These are phyloP conservation scores for Platycnemis pennipes DNA, from an alignment of 2,888 invertebrate genomes.

Conservation along the genomic window DNA sequence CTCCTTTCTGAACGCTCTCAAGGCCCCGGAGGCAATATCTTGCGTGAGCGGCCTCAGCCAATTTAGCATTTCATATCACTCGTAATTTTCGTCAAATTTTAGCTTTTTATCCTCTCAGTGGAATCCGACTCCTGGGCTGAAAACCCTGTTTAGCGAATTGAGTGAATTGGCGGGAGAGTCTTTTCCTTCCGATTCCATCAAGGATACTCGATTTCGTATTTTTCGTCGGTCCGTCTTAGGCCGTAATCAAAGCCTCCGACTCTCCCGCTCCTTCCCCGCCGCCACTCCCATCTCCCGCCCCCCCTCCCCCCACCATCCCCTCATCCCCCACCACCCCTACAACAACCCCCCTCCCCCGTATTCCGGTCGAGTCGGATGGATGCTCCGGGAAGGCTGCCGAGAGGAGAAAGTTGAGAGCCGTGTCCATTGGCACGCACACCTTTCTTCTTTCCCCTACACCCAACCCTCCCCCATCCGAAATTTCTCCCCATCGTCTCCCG, in stretches of 20 bases:
- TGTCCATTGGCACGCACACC: neutral
- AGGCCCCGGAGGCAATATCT: too few species aligned
- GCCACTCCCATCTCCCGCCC: neutral
- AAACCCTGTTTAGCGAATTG: neutral
- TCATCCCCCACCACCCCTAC: neutral
- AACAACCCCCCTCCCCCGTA: neutral
- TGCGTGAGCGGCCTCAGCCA: too few species aligned
- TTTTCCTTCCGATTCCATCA: neutral
- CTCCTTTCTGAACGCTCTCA: too few species aligned
- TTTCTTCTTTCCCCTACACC: neutral
- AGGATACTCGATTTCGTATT: neutral
- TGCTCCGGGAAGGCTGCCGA: neutral
- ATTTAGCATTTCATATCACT: neutral
- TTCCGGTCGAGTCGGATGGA: neutral
- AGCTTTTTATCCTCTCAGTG: neutral
- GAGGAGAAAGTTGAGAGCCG: slow-evolving; percentile 24
- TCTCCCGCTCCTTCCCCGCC: neutral
- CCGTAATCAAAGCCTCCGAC: neutral
- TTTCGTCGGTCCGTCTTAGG: neutral
- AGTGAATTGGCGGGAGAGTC: too few species aligned
- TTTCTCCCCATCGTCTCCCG: neutral
- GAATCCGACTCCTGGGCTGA: neutral
- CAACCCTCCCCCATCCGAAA: neutral
- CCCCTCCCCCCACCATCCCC: neutral
- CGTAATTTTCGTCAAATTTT: neutral